These are phyloP conservation scores for Anadara kagoshimensis DNA, from an alignment of 1,140 invertebrate genomes.

Conservation along the genomic window DNA sequence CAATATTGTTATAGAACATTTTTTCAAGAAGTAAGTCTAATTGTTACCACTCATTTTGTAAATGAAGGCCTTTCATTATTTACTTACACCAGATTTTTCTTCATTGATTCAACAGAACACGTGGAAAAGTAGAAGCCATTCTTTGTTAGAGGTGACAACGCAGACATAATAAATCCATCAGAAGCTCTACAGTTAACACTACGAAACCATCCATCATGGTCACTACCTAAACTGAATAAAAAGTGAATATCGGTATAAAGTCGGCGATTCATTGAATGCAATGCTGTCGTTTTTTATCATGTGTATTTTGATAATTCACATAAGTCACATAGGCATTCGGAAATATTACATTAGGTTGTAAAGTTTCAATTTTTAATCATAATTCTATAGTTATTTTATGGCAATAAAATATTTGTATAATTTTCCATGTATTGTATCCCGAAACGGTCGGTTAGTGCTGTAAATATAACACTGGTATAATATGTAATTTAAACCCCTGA, in stretches of 20 bases:
- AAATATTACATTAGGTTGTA: background rate
- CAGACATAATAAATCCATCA: conserved; percentile 21
- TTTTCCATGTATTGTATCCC: too few species aligned
- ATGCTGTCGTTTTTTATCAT: background rate
- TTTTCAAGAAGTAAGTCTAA: too few species aligned
- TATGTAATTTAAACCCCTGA: too few species aligned
- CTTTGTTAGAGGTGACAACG: conserved; percentile 3
- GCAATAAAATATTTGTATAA: background rate
- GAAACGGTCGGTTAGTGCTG: too few species aligned
- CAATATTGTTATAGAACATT: too few species aligned
- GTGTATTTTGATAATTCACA: background rate
- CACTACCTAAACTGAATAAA: conserved; percentile 11
- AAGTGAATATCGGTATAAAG: too few species aligned
- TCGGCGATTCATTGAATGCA: background rate
- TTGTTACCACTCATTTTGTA: too few species aligned
- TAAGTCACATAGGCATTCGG: background rate
- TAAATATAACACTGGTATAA: too few species aligned
- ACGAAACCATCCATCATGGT: conserved; percentile 27
- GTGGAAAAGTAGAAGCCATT: conserved; percentile 24
- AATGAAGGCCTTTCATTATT: too few species aligned
- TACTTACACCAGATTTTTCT: conserved; percentile 25
- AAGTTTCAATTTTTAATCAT: background rate
- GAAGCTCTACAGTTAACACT: conserved; percentile 7
- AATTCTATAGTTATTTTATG: background rate
- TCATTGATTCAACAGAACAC: conserved; percentile 25